These are phyloP conservation scores for Sakesphorus luctuosus DNA, from an alignment of 2,113 vertebrate species.

Conservation along the genomic window DNA sequence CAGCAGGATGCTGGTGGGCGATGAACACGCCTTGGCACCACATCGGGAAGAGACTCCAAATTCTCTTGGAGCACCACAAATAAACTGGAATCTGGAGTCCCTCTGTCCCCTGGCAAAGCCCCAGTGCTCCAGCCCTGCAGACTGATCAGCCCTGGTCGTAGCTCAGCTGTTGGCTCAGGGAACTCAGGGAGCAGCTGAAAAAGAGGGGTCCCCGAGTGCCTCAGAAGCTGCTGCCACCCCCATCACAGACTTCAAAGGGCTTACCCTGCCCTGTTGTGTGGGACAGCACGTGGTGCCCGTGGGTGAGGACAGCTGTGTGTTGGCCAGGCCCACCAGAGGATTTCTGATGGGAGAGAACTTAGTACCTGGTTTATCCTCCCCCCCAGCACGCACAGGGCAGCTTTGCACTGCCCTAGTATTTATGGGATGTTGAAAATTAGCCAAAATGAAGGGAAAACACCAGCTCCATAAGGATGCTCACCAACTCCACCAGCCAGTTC, in stretches of 20 bases:
- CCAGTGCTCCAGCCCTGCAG: neutral
- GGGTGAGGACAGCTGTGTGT: constrained; percentile 19
- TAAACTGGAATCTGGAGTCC: neutral
- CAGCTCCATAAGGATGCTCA: neutral
- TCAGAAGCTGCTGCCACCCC: constrained; percentile 24
- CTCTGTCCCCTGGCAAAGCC: neutral
- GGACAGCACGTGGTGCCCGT: neutral
- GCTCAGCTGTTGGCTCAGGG: constrained; percentile 19
- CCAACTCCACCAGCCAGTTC: neutral
- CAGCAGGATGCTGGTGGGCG: neutral
- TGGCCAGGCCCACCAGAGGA: neutral
- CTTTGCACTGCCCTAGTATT: neutral
- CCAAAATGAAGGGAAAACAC: neutral
- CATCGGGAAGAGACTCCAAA: accelerated
- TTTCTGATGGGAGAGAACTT: neutral
- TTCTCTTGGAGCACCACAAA: neutral
- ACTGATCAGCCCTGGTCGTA: accelerated
- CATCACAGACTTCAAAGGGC: constrained; percentile 31
- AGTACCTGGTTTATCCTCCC: neutral
- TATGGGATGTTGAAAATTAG: neutral
- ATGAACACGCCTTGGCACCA: accelerated
- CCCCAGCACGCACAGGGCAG: neutral
- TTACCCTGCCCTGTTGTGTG: neutral
- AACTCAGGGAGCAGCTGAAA: neutral
- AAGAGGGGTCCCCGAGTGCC: neutral